Conservation (phyloP, 1,140 invertebrate species). For the Colletes latitarsis region DNA sequence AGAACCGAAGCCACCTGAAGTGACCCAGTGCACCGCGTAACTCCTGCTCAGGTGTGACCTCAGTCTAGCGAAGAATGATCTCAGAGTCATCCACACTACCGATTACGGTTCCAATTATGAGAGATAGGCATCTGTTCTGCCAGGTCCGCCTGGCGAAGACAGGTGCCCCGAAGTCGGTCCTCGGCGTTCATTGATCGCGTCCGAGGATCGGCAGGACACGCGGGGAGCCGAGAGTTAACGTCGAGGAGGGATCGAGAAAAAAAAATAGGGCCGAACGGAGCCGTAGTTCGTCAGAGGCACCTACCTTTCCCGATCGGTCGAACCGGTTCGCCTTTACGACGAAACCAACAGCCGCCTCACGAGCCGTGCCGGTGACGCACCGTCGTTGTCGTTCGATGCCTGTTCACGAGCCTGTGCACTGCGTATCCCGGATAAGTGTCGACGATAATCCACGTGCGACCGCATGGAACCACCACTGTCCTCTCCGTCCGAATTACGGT, state of each 20-base stretch:
- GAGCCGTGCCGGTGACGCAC: constrained; percentile 33
- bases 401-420: constrained; percentile 36
- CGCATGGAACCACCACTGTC: constrained; percentile 45
- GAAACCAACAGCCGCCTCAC: constrained; percentile 35
- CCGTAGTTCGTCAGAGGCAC: constrained; percentile 42
- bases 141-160: too few species aligned
- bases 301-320: constrained; percentile 58
- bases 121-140: too few species aligned
- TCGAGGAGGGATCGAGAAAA: background rate
- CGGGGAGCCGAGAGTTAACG: background rate
- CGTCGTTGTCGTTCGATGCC: constrained; percentile 18
- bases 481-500: constrained; percentile 7
- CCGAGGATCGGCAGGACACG: too few species aligned
- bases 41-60: too few species aligned
- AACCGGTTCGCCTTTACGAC: constrained; percentile 60
- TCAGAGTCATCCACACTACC: too few species aligned
- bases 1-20: too few species aligned
- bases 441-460: constrained; percentile 48
- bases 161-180: too few species aligned
- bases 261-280: constrained; percentile 7
- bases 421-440: constrained; percentile 21
- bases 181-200: background rate
- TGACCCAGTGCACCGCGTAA: too few species aligned
- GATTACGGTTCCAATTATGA: too few species aligned
- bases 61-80: too few species aligned